Evolutionary conservation across 2,888 invertebrate species (phyloP).

Genomic region (Leptopilina myrica): DNA sequence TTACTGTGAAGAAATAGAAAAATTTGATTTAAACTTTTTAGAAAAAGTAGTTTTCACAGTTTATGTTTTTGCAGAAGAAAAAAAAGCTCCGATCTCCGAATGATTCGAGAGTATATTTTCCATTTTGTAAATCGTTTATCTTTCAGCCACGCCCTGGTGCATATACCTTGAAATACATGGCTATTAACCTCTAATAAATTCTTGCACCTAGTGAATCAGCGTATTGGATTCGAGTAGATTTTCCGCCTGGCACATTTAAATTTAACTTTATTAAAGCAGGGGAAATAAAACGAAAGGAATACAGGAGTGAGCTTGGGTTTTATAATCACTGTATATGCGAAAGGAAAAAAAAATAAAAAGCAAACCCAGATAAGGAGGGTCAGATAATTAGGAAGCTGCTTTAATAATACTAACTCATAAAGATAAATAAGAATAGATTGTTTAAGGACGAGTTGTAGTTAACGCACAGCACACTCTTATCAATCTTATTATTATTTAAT

Average conservation of each 20-base stretch:
- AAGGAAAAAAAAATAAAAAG: not conserved
- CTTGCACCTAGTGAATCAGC: slow-evolving; percentile 53
- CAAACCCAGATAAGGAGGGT: not conserved
- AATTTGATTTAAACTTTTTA: no score
- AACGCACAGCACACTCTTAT: not conserved
- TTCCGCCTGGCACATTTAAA: not conserved
- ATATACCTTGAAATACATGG: slow-evolving; percentile 46
- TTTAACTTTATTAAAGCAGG: not conserved
- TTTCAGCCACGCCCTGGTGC: slow-evolving; percentile 51
- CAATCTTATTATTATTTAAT: not conserved
- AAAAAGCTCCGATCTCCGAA: not conserved
- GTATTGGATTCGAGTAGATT: slow-evolving; percentile 17
- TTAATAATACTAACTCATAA: slow-evolving; percentile 6
- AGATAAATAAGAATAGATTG: slow-evolving; percentile 13
- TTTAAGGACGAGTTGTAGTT: slow-evolving; percentile 5
- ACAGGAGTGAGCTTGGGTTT: not conserved
- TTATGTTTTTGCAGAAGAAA: not conserved
- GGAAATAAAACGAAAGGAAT: not conserved
- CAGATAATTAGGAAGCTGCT: slow-evolving; percentile 14
- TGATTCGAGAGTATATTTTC: slow-evolving; percentile 45
- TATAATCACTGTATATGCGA: slow-evolving; percentile 7
- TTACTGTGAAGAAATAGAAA: no score
- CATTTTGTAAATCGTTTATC: slow-evolving; percentile 55
- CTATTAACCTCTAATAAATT: slow-evolving; percentile 55
- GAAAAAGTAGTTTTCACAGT: not conserved